A percentile compares a stretch with the other conserved stretches of the same genome.
Conservation (phyloP, 1,140 invertebrate genomes). For the Armadillidium nasatum region DNA sequence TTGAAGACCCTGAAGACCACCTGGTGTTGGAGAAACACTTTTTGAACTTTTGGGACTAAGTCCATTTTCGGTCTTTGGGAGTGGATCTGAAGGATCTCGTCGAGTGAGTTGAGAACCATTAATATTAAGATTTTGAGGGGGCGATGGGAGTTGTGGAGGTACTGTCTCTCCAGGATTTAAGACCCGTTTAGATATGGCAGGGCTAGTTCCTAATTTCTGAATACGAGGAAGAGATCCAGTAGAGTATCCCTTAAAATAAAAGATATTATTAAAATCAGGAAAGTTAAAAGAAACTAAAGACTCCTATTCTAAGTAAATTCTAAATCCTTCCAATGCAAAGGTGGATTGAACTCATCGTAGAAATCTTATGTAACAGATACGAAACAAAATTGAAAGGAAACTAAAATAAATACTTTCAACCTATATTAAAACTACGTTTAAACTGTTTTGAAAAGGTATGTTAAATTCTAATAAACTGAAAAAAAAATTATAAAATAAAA, state of each 20-base stretch:
- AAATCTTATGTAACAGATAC: no score
- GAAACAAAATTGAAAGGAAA: no score
- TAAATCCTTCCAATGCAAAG: no score
- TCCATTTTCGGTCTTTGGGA: constrained; percentile 2
- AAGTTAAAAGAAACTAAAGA: no score
- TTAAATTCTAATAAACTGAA: no score
- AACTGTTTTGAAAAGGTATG: no score
- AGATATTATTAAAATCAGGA: background rate
- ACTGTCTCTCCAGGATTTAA: constrained; percentile 16
- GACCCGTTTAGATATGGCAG: constrained; percentile 10
- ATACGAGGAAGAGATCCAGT: constrained; percentile 27
- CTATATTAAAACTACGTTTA: no score
- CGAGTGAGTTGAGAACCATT: constrained; percentile 16
- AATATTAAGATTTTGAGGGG: background rate
- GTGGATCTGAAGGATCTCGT: constrained; percentile 15
- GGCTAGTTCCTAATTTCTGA: background rate
- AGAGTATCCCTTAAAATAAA: constrained; percentile 9
- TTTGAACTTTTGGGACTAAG: background rate
- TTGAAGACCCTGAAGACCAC: constrained; percentile 29
- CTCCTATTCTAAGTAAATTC: no score
- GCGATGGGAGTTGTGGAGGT: background rate
- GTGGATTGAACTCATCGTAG: no score
- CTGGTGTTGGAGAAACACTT: constrained; percentile 14
- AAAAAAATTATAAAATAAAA: no score
- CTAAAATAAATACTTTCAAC: no score